Evolutionary conservation across 2,113 vertebrate genomes (phyloP), one percentile per base, ranked within the genome.

Genomic region (Oreochromis spilurus): DNA sequence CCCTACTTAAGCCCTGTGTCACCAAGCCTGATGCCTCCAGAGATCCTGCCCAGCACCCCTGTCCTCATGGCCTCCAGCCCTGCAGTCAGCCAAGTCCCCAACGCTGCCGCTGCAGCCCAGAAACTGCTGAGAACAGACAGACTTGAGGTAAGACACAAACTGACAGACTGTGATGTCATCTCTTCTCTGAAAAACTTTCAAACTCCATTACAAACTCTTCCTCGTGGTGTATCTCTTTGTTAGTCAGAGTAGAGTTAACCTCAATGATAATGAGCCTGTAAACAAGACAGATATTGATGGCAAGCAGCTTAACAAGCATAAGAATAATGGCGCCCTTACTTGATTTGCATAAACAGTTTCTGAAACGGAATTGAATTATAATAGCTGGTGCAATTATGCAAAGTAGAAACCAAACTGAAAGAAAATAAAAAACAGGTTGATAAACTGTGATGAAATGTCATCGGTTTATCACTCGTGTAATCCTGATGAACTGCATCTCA

Each of bases 1-100:
- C 98, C 98, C 52, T 99, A 99, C 96, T 97, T 99, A 97, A 98
- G 98, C 88, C 98, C 98, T 1, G 96, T 99, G 34, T 99, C 98
- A n/a, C 98, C 98, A 2, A 97, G 98, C 89, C 95, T 99, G 95
- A 97, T 99, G 95, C 97, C 97, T 5, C 96, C 96, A 0, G 98
- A 99, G 96, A 98, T 99, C 93, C 93, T 99, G 94, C 97, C 97
- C 84, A 98, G 95, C 9, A 96, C 97, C 38, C 97, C 96, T 0
- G 97, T 99, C 96, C 96, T 99, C 96, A 98, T 99, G 89, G 96
- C 98, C 3, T 98, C 98, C 81, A 99, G 96, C 91, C 98, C 97
- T 1, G 95, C 93, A 0, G 94, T 98, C 53, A 96, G 96, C 0
- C 95, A 96, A 91, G 97, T 98, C 3, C 97, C 97, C 67, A 97